Evolutionary conservation across 2,797 vertebrate genomes (phyloP).

Genomic region (Lagocephalus sceleratus): DNA sequence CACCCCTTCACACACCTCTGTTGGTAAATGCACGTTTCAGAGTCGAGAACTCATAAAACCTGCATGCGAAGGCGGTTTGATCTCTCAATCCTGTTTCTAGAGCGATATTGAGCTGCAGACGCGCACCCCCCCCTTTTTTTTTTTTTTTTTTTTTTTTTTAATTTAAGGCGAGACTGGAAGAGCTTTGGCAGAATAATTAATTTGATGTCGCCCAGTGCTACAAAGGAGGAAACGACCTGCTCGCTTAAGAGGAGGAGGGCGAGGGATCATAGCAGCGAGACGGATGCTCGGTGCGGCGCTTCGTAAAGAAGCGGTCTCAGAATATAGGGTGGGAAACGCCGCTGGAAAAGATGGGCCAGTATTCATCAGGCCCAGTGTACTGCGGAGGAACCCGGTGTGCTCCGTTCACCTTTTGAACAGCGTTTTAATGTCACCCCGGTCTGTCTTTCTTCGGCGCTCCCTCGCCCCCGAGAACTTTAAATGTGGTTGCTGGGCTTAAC

Average conservation of each 20-base stretch:
- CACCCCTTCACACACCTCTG: slow-evolving; percentile 1
- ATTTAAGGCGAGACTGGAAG: slow-evolving; percentile 20
- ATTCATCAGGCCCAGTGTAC: neutral
- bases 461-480: no score
- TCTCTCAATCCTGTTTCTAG: slow-evolving; percentile 10
- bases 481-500: no score
- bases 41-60: neutral
- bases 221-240: no score
- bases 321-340: no score
- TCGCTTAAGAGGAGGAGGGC: no score
- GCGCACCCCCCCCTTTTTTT: slow-evolving; percentile 24
- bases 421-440: no score
- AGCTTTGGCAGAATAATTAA: slow-evolving; percentile 31
- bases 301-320: no score
- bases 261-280: no score
- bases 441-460: no score
- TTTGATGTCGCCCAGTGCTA: slow-evolving; percentile 7
- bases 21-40: neutral
- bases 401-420: neutral
- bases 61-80: slow-evolving; percentile 2
- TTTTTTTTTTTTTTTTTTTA: no score
- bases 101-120: slow-evolving; percentile 17
- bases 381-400: slow-evolving; percentile 7
- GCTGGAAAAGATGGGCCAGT: no score
- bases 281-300: no score